A percentile compares a stretch with the other conserved stretches of the same genome.
phyloP scores from a whole-genome alignment of 2,888 invertebrate species.

The Leptinotarsa haldemani region DNA sequence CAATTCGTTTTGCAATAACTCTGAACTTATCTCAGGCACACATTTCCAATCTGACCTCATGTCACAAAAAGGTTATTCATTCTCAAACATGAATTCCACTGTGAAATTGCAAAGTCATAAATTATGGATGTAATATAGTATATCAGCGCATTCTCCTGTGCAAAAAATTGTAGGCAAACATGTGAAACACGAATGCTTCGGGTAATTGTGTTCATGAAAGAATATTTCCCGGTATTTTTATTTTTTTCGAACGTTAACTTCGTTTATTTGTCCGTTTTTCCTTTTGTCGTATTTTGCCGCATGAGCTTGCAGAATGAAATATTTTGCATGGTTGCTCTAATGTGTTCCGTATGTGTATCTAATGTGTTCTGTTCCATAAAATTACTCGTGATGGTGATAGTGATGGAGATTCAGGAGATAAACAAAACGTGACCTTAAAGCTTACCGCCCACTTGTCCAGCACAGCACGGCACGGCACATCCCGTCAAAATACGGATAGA shows the following conservation, averaged over 20 bases:
- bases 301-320: neutral
- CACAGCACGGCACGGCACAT: too few relatives aligned
- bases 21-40: too few relatives aligned
- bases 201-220: conserved; percentile 13
- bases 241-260: neutral
- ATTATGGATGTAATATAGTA: conserved; percentile 7
- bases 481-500: too few relatives aligned
- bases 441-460: too few relatives aligned
- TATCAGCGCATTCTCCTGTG: conserved; percentile 9
- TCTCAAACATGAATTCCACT: neutral
- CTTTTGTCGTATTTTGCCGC: neutral
- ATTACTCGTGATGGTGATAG: too few relatives aligned
- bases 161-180: conserved; percentile 16
- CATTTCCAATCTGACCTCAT: neutral
- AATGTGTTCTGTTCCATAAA: neutral
- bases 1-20: too few relatives aligned
- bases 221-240: neutral
- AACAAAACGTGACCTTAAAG: too few relatives aligned
- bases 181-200: conserved; percentile 21
- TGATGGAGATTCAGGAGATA: too few relatives aligned
- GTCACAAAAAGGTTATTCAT: neutral
- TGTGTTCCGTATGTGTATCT: too few relatives aligned
- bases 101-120: neutral
- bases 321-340: neutral
- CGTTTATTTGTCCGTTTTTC: neutral